These are phyloP conservation scores for Andricus quercusramuli DNA, from an alignment of 2,888 invertebrate species.

Conservation along the genomic window DNA sequence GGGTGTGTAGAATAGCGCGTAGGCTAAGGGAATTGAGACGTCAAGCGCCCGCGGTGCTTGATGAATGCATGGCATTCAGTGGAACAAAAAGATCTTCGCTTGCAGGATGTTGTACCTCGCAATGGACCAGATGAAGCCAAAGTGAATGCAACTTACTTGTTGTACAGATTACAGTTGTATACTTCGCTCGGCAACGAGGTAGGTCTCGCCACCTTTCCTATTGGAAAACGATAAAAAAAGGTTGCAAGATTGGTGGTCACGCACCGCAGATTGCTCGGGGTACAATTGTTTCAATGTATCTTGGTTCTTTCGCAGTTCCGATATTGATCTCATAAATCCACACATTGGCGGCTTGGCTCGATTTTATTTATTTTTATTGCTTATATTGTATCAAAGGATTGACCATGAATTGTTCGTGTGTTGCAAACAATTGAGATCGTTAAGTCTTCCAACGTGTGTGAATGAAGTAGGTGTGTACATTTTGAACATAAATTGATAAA, in stretches of 20 bases:
- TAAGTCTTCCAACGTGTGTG: neutral
- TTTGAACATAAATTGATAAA: too few species aligned
- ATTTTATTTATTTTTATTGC: neutral
- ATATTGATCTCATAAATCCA: slow-evolving; percentile 13
- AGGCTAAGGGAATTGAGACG: slow-evolving; percentile 77
- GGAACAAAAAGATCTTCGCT: slow-evolving; percentile 72
- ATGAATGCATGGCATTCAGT: slow-evolving; percentile 75
- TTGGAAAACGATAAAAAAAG: slow-evolving; percentile 7
- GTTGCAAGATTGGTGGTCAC: slow-evolving; percentile 9
- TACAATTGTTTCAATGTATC: slow-evolving; percentile 15
- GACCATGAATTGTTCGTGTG: neutral
- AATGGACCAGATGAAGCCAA: slow-evolving; percentile 54
- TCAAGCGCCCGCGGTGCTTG: slow-evolving; percentile 77
- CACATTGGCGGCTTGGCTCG: neutral
- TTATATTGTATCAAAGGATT: neutral
- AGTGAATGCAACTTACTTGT: slow-evolving; percentile 48
- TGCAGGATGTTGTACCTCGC: slow-evolving; percentile 65
- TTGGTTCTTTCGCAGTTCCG: neutral
- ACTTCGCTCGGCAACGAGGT: slow-evolving; percentile 21
- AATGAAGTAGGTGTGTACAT: too few species aligned
- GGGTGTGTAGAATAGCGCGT: slow-evolving; percentile 69
- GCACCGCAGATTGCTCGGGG: neutral
- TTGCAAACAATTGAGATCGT: neutral
- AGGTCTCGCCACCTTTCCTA: slow-evolving; percentile 31
- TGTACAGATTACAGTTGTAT: slow-evolving; percentile 47